Conservation (phyloP, 2,113 vertebrate species). For the Notarius lentiginosus region DNA sequence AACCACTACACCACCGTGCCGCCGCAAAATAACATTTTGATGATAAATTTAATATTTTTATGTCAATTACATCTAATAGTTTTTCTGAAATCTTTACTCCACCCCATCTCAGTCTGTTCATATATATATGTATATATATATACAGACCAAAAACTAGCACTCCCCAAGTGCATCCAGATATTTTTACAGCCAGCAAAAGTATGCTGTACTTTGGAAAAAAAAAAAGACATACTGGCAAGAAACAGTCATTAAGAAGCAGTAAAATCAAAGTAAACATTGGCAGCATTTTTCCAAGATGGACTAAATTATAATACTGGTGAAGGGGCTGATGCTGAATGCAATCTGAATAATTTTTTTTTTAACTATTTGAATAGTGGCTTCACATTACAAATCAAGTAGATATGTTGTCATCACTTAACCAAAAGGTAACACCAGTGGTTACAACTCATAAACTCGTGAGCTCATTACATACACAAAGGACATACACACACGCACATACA, state of each 20-base stretch:
- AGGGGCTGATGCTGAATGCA: neutral
- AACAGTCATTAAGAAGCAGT: neutral
- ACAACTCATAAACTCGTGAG: neutral
- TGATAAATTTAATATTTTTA: no score
- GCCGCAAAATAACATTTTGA: no score
- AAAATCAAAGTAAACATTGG: neutral
- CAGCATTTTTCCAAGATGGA: neutral
- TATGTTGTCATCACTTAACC: neutral
- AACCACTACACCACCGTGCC: no score
- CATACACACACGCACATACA: neutral
- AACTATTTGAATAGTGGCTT: neutral
- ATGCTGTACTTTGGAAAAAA: neutral
- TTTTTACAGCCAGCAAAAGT: neutral
- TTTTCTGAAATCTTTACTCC: neutral
- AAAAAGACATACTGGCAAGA: neutral
- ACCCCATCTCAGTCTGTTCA: neutral
- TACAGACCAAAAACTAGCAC: neutral
- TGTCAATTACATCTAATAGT: no score
- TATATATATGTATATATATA: no score
- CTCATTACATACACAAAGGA: neutral
- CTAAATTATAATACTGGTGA: neutral
- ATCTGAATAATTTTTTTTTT: neutral
- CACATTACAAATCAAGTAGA: neutral
- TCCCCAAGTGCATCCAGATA: neutral
- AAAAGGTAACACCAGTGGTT: neutral